phyloP scores from a whole-genome alignment of 2,113 vertebrate genomes.

The Ophthalmolycus amberensis region DNA sequence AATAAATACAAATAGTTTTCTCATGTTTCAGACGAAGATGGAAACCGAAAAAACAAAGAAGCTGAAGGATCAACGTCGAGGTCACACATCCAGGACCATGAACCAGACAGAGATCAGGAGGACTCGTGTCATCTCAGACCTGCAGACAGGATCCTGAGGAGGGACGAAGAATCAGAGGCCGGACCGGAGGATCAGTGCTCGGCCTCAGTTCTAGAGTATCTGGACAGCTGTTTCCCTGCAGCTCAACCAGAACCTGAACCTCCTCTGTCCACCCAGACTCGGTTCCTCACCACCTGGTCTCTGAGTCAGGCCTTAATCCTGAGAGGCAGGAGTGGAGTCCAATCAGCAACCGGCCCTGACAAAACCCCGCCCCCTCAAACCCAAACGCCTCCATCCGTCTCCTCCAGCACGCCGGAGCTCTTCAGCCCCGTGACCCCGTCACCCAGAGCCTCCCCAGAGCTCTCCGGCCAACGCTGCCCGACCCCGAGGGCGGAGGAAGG shows the following conservation, averaged over 20 bases:
- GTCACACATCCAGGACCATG: neutral
- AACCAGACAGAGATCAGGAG: neutral
- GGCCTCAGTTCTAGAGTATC: slow-evolving; percentile 58
- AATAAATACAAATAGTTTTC: neutral
- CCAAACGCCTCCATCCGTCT: slow-evolving; percentile 2
- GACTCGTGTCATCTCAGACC: neutral
- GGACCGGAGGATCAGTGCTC: slow-evolving; percentile 34
- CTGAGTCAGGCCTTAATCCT: slow-evolving; percentile 84
- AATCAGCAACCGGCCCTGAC: slow-evolving; percentile 36
- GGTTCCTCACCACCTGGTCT: slow-evolving; percentile 85
- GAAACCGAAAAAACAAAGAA: neutral
- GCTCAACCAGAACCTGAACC: neutral
- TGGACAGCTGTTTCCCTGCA: slow-evolving; percentile 70
- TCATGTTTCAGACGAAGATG: slow-evolving; percentile 2
- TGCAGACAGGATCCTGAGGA: neutral
- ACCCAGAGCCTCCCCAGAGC: slow-evolving; percentile 53
- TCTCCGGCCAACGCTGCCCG: slow-evolving; percentile 45
- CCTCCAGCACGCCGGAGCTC: slow-evolving; percentile 85
- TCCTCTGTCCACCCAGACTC: slow-evolving; percentile 80
- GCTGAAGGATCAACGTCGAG: rapidly evolving
- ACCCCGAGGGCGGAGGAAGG: slow-evolving; percentile 65
- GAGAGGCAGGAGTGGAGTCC: slow-evolving; percentile 40
- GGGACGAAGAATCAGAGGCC: neutral
- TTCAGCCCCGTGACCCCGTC: slow-evolving; percentile 78
- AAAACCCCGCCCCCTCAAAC: slow-evolving; percentile 21